Evolutionary conservation across 2,888 invertebrate genomes (phyloP).

Genomic region (Brachypterus glaber): DNA sequence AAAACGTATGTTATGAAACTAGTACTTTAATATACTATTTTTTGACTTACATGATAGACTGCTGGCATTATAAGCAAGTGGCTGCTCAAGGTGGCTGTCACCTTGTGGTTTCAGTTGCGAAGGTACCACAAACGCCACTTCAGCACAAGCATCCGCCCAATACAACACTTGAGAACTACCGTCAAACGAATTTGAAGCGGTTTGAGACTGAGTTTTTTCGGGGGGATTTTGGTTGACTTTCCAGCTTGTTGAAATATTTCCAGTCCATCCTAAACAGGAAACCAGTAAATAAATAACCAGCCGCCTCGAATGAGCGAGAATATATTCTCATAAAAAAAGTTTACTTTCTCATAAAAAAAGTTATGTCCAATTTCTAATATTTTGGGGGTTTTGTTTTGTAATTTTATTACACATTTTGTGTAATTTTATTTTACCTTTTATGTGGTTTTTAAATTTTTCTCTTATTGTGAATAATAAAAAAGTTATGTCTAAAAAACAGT

Average conservation of each 20-base stretch:
- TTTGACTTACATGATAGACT: slow-evolving; percentile 34
- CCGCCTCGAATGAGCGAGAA: no score
- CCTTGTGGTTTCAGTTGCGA: slow-evolving; percentile 36
- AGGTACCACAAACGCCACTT: slow-evolving; percentile 93
- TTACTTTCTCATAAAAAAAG: no score
- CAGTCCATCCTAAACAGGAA: slow-evolving; percentile 63
- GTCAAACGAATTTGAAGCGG: slow-evolving; percentile 51
- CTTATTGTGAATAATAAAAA: no score
- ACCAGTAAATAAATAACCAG: no score
- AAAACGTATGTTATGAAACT: no score
- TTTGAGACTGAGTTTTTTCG: slow-evolving; percentile 21
- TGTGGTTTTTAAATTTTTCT: no score
- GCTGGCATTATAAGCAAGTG: slow-evolving; percentile 30
- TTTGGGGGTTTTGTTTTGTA: no score
- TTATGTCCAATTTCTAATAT: no score
- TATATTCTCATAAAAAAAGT: no score
- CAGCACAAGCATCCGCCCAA: slow-evolving; percentile 91
- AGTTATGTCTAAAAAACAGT: no score
- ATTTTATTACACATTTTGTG: no score
- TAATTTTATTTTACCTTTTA: no score
- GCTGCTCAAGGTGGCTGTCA: slow-evolving; percentile 24
- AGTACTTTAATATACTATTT: slow-evolving; percentile 1
- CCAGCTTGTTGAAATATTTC: slow-evolving; percentile 82
- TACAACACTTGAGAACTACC: slow-evolving; percentile 80
- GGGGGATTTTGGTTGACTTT: slow-evolving; percentile 30